Evolutionary conservation across 2,797 vertebrate species (phyloP).

Genomic region (Pachyuromys duprasi): DNA sequence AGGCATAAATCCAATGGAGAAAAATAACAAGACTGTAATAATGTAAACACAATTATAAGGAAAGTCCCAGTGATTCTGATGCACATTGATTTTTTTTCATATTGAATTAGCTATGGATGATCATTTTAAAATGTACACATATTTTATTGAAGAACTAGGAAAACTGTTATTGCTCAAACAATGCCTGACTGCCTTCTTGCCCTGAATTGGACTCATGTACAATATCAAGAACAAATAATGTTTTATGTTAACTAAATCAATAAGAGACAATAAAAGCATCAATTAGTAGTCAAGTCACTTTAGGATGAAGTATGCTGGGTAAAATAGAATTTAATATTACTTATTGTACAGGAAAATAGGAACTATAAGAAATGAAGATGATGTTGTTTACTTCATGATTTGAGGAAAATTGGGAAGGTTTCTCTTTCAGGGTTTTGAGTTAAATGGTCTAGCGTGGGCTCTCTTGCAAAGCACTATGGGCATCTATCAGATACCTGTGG

Average conservation of each 20-base stretch:
- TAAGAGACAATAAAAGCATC: neutral
- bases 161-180: slow-evolving; percentile 39
- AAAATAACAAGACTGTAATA: slow-evolving; percentile 32
- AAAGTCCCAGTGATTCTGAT: slow-evolving; percentile 40
- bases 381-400: slow-evolving; percentile 34
- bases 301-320: neutral
- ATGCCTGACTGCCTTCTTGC: neutral
- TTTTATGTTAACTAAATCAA: neutral
- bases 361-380: neutral
- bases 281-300: neutral
- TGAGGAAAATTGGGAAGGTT: neutral
- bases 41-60: slow-evolving; percentile 36
- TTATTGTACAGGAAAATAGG: neutral
- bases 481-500: fast-evolving
- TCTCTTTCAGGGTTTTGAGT: neutral
- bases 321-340: neutral
- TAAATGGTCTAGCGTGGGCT: neutral
- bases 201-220: neutral
- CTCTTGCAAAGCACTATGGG: neutral
- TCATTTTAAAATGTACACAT: slow-evolving; percentile 33
- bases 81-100: neutral
- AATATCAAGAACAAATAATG: neutral
- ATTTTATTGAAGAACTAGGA: slow-evolving; percentile 26
- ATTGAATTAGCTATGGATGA: neutral
- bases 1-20: slow-evolving; percentile 27